Evolutionary conservation across 1,140 invertebrate species (phyloP).

Genomic region (Berghia stephanieae): DNA sequence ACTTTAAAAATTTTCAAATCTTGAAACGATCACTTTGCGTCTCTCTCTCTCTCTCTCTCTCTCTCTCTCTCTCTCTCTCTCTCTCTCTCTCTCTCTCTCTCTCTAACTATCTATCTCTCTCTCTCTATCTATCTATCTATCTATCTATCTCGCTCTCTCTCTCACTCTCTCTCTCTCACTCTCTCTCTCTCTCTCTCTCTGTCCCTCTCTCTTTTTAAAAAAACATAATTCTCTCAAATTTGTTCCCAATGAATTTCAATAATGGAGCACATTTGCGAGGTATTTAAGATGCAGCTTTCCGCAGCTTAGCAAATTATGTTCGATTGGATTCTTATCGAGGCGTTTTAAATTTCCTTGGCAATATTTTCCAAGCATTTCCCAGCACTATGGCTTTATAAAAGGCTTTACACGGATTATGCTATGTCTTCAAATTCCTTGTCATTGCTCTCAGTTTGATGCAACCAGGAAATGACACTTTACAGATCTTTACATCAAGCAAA

Average conservation of each 20-base stretch:
- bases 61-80: conserved; percentile 12
- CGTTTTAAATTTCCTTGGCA: no score
- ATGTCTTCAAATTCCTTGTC: no score
- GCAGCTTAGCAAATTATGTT: no score
- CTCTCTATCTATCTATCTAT: conserved; percentile 14
- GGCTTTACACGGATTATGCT: no score
- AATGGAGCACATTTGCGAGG: no score
- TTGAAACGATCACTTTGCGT: background rate
- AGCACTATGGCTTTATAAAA: no score
- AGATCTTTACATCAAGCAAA: no score
- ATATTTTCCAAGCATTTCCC: no score
- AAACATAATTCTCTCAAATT: background rate
- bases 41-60: conserved; percentile 15
- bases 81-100: conserved; percentile 11
- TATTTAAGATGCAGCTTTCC: no score
- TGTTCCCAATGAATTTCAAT: background rate
- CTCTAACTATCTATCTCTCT: conserved; percentile 3
- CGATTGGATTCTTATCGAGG: no score
- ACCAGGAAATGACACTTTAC: no score
- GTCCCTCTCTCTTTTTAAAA: conserved; percentile 25
- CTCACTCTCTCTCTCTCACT: conserved; percentile 10
- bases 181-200: conserved; percentile 16
- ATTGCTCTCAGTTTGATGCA: no score
- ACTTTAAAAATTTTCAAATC: background rate
- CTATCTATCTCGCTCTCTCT: conserved; percentile 28